Conservation (phyloP, 2,113 vertebrate genomes). For the Eonycteris spelaea region DNA sequence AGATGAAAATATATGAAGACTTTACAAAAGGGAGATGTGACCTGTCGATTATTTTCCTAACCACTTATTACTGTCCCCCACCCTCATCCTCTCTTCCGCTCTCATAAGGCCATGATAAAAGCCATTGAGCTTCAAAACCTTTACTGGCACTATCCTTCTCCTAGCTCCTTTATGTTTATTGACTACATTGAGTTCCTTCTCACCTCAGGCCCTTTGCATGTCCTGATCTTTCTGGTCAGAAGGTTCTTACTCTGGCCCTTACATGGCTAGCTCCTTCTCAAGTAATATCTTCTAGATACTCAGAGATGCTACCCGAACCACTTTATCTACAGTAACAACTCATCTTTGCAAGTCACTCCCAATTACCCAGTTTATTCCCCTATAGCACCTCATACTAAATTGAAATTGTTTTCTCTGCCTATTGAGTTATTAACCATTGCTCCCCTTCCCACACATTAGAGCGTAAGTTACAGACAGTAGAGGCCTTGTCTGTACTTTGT, state of each 20-base stretch:
- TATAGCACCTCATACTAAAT: neutral
- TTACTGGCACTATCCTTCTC: neutral
- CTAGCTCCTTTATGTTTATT: neutral
- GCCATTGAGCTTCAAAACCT: neutral
- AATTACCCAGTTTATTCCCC: neutral
- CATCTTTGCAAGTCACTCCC: neutral
- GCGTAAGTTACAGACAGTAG: neutral
- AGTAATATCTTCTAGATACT: neutral
- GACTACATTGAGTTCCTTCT: neutral
- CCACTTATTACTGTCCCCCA: neutral
- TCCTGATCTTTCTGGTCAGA: neutral
- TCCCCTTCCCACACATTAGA: neutral
- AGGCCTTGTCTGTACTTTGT: neutral
- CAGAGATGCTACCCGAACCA: neutral
- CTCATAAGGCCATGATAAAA: neutral
- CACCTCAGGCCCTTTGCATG: neutral
- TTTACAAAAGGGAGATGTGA: neutral
- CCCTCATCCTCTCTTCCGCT: neutral
- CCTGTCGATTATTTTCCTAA: neutral
- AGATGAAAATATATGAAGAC: neutral
- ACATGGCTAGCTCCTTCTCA: neutral
- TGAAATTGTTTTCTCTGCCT: neutral
- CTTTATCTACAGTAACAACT: neutral
- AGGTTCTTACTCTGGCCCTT: neutral
- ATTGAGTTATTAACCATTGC: neutral